Conservation (phyloP, 2,888 invertebrate genomes). For the Liopterus haemorrhoidalis region DNA sequence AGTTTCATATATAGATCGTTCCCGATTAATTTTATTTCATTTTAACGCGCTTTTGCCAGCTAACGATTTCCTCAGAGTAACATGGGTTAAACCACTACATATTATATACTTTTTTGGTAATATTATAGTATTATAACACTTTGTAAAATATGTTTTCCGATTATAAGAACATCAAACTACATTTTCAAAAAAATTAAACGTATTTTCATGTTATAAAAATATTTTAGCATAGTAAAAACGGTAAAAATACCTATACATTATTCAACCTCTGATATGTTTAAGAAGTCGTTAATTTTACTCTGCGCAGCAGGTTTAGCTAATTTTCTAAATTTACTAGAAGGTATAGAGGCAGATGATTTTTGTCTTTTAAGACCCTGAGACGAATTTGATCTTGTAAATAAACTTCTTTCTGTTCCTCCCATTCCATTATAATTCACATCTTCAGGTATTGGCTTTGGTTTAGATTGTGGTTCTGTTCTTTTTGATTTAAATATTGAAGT, state of each 20-base stretch:
- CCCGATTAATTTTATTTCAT: too few species aligned
- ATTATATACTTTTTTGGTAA: too few species aligned
- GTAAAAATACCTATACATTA: slow-evolving; percentile 1
- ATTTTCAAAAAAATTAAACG: not conserved
- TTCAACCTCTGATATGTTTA: slow-evolving; percentile 8
- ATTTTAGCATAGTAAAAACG: not conserved
- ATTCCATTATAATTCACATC: slow-evolving; percentile 49
- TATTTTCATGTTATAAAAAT: not conserved
- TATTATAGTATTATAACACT: too few species aligned
- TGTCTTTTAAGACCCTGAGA: slow-evolving; percentile 26
- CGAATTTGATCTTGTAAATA: slow-evolving; percentile 43
- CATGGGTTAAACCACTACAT: too few species aligned
- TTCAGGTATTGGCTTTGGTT: slow-evolving; percentile 16
- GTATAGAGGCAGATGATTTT: slow-evolving; percentile 26
- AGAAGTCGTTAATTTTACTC: slow-evolving; percentile 12
- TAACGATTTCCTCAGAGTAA: too few species aligned
- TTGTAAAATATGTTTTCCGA: too few species aligned
- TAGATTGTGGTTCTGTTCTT: slow-evolving; percentile 11
- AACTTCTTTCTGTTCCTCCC: slow-evolving; percentile 53
- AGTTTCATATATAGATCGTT: too few species aligned
- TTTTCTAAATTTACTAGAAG: slow-evolving; percentile 37
- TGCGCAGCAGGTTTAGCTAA: slow-evolving; percentile 25
- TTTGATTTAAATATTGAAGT: slow-evolving; percentile 19
- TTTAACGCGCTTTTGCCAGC: too few species aligned
- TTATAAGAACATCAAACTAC: too few species aligned